Evolutionary conservation across 2,888 invertebrate genomes (phyloP).

Genomic region (Hyles lineata): DNA sequence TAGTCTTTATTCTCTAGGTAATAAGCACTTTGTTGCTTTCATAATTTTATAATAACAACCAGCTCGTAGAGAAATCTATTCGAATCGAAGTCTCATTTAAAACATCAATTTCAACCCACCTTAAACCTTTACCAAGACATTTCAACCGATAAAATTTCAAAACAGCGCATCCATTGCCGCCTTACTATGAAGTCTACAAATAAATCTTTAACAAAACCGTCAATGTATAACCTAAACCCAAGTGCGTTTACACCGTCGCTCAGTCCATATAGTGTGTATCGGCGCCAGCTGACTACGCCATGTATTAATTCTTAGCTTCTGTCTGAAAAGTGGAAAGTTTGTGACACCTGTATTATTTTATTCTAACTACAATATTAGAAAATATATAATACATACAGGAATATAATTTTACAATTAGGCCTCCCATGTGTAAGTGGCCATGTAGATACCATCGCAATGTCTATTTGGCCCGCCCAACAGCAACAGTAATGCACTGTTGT

Average conservation of each 20-base stretch:
- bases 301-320: conserved; percentile 61
- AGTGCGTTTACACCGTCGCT: conserved; percentile 62
- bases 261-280: conserved; percentile 71
- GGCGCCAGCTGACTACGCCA: conserved; percentile 60
- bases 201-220: conserved; percentile 34
- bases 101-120: background rate
- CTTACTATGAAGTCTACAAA: background rate
- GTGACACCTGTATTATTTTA: conserved; percentile 49
- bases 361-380: conserved; percentile 56
- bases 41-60: no score
- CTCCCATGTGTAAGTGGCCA: no score
- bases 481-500: no score
- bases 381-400: background rate
- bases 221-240: conserved; percentile 57
- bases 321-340: conserved; percentile 61
- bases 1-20: background rate
- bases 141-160: background rate
- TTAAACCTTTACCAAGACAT: background rate
- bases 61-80: no score
- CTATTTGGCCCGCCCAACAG: no score
- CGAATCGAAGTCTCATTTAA: no score
- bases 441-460: background rate
- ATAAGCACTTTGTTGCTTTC: no score
- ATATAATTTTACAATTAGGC: background rate
- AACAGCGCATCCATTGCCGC: background rate